phyloP scores from a whole-genome alignment of 2,888 invertebrate genomes.

The Tholera decimalis region DNA sequence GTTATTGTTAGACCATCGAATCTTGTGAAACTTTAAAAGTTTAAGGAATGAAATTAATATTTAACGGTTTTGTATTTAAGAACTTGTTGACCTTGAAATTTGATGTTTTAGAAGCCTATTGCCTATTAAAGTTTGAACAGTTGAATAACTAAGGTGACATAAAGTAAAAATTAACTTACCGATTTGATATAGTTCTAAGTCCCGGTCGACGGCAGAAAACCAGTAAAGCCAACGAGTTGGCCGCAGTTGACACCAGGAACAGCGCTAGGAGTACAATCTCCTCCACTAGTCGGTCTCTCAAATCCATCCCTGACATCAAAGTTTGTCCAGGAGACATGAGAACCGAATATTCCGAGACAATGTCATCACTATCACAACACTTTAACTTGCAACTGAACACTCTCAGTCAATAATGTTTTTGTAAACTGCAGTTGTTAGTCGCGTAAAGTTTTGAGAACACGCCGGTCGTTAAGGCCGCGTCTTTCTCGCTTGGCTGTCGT shows the following conservation, averaged over 20 bases:
- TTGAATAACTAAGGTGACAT: conserved; percentile 15
- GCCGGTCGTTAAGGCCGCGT: conserved; percentile 85
- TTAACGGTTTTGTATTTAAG: conserved; percentile 55
- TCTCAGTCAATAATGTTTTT: conserved; percentile 79
- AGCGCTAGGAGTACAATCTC: conserved; percentile 89
- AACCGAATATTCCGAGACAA: conserved; percentile 82
- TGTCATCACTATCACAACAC: conserved; percentile 89
- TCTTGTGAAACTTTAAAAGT: conserved; percentile 57
- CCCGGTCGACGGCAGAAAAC: conserved; percentile 94
- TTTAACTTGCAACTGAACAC: conserved; percentile 85
- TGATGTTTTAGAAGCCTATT: conserved; percentile 39
- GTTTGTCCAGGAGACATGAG: conserved; percentile 87
- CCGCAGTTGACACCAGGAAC: conserved; percentile 93
- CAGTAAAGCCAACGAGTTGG: conserved; percentile 94
- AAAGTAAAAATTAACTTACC: conserved; percentile 87
- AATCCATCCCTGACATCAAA: conserved; percentile 89
- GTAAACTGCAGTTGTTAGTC: conserved; percentile 86
- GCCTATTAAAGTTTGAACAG: conserved; percentile 28
- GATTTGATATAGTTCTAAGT: conserved; percentile 95
- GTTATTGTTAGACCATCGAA: conserved; percentile 43
- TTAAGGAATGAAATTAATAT: conserved; percentile 52
- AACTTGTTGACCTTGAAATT: conserved; percentile 60
- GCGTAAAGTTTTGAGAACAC: conserved; percentile 90
- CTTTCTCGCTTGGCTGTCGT: conserved; percentile 87
- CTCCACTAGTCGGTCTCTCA: conserved; percentile 87